Conservation (phyloP, 2,113 vertebrate genomes). For the Etheostoma spectabile region DNA sequence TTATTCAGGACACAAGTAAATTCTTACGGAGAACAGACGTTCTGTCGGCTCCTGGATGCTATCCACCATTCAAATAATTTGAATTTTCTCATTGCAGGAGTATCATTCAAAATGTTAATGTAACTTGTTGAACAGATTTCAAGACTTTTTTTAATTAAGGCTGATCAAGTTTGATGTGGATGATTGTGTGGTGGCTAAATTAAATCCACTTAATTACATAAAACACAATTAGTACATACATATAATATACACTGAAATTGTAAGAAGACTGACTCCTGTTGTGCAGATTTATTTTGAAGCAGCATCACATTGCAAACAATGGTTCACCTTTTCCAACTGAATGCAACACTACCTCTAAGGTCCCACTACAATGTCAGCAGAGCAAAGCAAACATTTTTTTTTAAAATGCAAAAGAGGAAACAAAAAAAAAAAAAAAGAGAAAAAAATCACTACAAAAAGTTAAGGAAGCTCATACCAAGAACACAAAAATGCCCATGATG, state of each 20-base stretch:
- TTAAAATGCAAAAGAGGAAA: conserved; percentile 28
- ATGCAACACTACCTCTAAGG: conserved; percentile 52
- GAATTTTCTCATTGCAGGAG: background rate
- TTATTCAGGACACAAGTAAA: too few relatives aligned
- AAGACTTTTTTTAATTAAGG: background rate
- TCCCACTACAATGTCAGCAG: conserved; percentile 63
- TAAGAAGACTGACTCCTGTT: conserved; percentile 22
- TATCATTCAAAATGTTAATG: background rate
- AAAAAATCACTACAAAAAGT: conserved; percentile 33
- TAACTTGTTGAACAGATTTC: background rate
- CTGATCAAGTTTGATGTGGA: background rate
- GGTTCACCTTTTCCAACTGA: conserved; percentile 45
- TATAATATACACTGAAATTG: background rate
- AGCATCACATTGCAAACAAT: conserved; percentile 66
- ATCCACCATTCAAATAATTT: background rate
- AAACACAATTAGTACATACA: too few relatives aligned
- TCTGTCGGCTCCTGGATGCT: background rate
- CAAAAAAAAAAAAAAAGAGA: background rate
- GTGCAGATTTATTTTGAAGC: conserved; percentile 77
- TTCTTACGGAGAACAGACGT: too few relatives aligned
- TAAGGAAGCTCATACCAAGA: conserved; percentile 32
- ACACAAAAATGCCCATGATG: conserved; percentile 10
- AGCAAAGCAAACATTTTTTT: conserved; percentile 57
- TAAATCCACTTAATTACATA: background rate
- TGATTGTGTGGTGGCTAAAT: background rate